Percentiles rank a stretch among this genome's conserved stretches.
These are phyloP conservation scores for Embidobia sp. DNA, from an alignment of 2,888 invertebrate genomes.

Conservation along the genomic window DNA sequence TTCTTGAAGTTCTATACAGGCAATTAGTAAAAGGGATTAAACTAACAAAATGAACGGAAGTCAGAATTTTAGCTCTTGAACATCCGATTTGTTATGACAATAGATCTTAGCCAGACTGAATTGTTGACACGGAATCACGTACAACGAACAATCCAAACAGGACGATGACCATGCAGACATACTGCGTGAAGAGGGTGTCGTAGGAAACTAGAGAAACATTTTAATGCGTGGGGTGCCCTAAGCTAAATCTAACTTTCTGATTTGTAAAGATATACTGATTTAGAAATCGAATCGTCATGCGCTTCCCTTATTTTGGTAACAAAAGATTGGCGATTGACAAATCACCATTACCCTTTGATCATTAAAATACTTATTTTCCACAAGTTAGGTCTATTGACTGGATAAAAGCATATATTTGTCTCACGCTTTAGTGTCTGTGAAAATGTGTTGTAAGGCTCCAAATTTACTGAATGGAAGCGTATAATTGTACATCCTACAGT, in stretches of 20 bases:
- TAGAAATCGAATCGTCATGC: conserved; percentile 1
- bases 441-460: no score
- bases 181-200: conserved; percentile 40
- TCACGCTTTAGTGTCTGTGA: no score
- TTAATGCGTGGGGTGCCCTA: conserved; percentile 49
- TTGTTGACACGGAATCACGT: conserved; percentile 64
- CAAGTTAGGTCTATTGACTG: conserved; percentile 9
- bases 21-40: no score
- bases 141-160: conserved; percentile 54
- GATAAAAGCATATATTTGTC: no score
- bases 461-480: no score
- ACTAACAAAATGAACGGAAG: conserved; percentile 56
- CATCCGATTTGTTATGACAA: conserved; percentile 67
- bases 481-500: no score
- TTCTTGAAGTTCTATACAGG: no score
- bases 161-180: conserved; percentile 50
- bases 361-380: conserved; percentile 12
- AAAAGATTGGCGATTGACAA: conserved; percentile 11
- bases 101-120: conserved; percentile 66
- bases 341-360: conserved; percentile 2
- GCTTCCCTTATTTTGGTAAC: conserved; percentile 12
- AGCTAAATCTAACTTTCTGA: not conserved
- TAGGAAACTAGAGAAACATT: conserved; percentile 42
- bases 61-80: conserved; percentile 53
- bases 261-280: conserved; percentile 2